Evolutionary conservation across 2,113 vertebrate species (phyloP), one percentile per base, ranked within the genome.

Genomic region (Caretta caretta): DNA sequence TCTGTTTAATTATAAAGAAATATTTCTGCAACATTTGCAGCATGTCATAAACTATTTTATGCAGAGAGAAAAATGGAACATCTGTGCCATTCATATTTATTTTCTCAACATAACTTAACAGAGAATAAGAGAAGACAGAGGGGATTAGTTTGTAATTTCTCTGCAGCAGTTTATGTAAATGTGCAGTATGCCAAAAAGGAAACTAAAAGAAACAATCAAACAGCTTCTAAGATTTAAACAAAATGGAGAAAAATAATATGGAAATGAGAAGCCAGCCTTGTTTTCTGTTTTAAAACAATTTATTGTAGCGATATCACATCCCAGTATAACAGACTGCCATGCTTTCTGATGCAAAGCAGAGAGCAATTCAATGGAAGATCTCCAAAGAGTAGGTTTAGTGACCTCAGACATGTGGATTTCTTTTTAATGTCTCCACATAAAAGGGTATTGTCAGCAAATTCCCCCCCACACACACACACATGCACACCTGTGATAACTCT

Each of bases 401-500:
- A 97, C 93, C 96, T 92, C 83, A 51, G 93, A 95, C 80, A 62
- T 75, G 22, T 79, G 89, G 85, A 85, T 88, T 91, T 17, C 83
- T 90, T 95, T 88, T 89, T 92, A 57, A 90, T 48, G 75, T 91
- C 95, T 51, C 65, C 82, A 93, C 86, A 95, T 95, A 46, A 97
- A 95, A 97, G 86, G 31, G 3, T 50, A 86, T 83, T 96, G 93
- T 93, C 86, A 91, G 50, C 69, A 82, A 59, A 89, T 88, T 76
- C 59, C 49, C 90, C 72, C 59, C 24, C 42, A n/a, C 42, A 31
- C 27, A 80, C 31, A 95, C 50, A 53, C 65, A 10, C 7, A 80
- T 46, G 93, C 89, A 96, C 91, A 84, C 91, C 94, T 97, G 96
- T 96, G 95, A 97, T 95, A 95, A 98, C 96, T 97, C 84, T 91